Conservation (phyloP, 2,113 vertebrate species). For the Ochotona curzoniae region DNA sequence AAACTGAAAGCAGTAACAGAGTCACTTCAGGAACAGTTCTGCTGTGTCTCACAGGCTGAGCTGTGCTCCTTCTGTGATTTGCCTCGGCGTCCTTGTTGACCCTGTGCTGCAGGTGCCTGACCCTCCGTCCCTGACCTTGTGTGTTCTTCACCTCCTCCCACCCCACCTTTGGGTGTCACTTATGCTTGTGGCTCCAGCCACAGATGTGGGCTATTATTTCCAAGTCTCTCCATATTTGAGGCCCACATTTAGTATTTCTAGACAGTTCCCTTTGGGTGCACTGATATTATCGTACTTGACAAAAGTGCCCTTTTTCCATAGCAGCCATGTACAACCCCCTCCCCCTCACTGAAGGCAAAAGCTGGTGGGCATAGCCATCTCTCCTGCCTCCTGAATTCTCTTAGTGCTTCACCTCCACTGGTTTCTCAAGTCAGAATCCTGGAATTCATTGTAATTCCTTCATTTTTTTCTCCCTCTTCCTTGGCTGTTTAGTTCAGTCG, state of each 20-base stretch:
- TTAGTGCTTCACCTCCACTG: background rate
- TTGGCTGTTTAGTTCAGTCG: background rate
- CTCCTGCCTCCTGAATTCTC: constrained; percentile 3
- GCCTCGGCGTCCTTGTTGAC: background rate
- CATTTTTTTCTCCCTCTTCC: background rate
- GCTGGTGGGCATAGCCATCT: background rate
- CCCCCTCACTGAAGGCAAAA: background rate
- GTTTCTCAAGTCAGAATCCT: background rate
- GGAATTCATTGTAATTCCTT: constrained; percentile 21
- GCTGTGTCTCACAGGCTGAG: background rate
- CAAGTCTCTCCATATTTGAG: background rate
- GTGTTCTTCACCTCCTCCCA: background rate
- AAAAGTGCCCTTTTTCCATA: background rate
- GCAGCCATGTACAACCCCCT: background rate
- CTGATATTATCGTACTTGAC: background rate
- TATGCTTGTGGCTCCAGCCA: background rate
- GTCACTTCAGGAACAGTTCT: constrained; percentile 13
- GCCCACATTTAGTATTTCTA: background rate
- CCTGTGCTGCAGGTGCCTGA: background rate
- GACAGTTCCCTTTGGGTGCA: background rate
- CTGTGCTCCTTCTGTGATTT: background rate
- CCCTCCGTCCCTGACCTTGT: background rate
- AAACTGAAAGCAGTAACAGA: background rate
- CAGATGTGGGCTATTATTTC: background rate
- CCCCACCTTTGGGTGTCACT: background rate